Conservation (phyloP, 2,113 vertebrate genomes). For the Cavia porcellus region DNA sequence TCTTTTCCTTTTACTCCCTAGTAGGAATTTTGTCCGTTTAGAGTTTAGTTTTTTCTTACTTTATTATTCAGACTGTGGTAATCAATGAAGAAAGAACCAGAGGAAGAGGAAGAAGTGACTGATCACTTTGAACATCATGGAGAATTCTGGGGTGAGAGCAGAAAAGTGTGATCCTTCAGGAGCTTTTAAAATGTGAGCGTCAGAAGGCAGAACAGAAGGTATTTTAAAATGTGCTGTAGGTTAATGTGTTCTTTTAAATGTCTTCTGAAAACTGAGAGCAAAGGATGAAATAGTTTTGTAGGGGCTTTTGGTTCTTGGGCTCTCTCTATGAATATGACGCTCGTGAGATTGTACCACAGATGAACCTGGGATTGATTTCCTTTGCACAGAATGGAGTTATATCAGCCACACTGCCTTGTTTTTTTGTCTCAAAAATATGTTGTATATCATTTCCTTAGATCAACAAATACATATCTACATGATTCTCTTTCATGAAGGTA, state of each 20-base stretch:
- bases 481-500: background rate
- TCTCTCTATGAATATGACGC: background rate
- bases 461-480: slow-evolving; percentile 25
- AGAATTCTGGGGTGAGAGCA: background rate
- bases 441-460: background rate
- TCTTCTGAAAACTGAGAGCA: slow-evolving; percentile 64
- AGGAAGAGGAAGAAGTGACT: background rate
- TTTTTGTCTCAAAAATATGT: slow-evolving; percentile 40
- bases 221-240: slow-evolving; percentile 1
- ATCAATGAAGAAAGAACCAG: background rate
- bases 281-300: slow-evolving; percentile 15
- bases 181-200: background rate
- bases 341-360: background rate
- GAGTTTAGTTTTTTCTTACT: background rate
- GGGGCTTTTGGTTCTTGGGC: background rate
- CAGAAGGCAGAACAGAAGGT: background rate
- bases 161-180: background rate
- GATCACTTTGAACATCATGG: background rate
- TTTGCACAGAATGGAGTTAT: slow-evolving; percentile 10
- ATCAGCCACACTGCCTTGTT: background rate
- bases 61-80: slow-evolving; percentile 56
- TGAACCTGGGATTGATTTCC: background rate
- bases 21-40: background rate
- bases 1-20: background rate
- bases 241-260: slow-evolving; percentile 7